These are phyloP conservation scores for Grapholita molesta DNA, from an alignment of 1,140 invertebrate genomes.

Conservation along the genomic window DNA sequence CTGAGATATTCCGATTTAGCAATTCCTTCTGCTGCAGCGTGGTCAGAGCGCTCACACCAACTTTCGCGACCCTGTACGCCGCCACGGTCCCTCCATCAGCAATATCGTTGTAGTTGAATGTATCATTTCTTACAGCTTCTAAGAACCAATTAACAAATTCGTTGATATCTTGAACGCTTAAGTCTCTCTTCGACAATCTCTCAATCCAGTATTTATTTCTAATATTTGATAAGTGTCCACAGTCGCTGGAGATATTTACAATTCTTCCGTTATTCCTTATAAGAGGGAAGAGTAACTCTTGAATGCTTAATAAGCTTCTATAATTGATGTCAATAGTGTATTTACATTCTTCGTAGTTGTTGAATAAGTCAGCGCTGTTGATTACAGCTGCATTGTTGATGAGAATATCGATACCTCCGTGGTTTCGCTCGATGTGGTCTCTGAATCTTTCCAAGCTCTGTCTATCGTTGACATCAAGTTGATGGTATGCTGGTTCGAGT, in stretches of 20 bases:
- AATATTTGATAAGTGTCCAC: slow-evolving; percentile 76
- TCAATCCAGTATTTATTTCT: slow-evolving; percentile 48
- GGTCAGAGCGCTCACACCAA: slow-evolving; percentile 81
- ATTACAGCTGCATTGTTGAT: slow-evolving; percentile 90
- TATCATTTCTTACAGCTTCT: slow-evolving; percentile 54
- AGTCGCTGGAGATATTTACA: slow-evolving; percentile 83
- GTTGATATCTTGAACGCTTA: slow-evolving; percentile 14
- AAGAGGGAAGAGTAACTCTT: slow-evolving; percentile 82
- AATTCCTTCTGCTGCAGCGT: slow-evolving; percentile 81
- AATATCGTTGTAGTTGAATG: slow-evolving; percentile 61
- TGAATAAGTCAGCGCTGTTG: slow-evolving; percentile 78
- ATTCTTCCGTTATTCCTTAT: slow-evolving; percentile 81
- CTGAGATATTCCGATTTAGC: slow-evolving; percentile 46
- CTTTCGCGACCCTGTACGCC: slow-evolving; percentile 84
- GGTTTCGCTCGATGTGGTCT: slow-evolving; percentile 77
- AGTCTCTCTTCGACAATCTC: slow-evolving; percentile 17
- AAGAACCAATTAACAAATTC: slow-evolving; percentile 81
- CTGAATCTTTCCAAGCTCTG: slow-evolving; percentile 77
- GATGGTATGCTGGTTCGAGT: slow-evolving; percentile 79
- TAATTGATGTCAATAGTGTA: slow-evolving; percentile 82
- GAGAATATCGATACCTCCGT: slow-evolving; percentile 86
- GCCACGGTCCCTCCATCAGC: slow-evolving; percentile 77
- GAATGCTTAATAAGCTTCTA: slow-evolving; percentile 79
- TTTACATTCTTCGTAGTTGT: slow-evolving; percentile 81
- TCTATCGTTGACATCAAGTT: slow-evolving; percentile 81